Conservation (phyloP, 2,113 vertebrate species). For the Rhizomys pruinosus region DNA sequence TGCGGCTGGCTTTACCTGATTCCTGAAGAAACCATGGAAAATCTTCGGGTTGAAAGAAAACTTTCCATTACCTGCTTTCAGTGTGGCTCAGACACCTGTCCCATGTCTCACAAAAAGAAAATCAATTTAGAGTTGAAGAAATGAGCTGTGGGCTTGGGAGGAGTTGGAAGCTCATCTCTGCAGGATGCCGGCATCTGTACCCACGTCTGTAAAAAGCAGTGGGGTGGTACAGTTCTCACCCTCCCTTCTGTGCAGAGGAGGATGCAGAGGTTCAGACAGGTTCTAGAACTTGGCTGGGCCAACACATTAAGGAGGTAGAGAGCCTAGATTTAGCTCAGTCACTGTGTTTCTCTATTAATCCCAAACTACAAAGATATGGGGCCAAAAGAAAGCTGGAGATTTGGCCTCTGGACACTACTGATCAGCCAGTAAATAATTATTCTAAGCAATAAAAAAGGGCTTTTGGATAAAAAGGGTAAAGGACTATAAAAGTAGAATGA, state of each 20-base stretch:
- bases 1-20: background rate
- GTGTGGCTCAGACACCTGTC: background rate
- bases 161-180: background rate
- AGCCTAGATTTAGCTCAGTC: background rate
- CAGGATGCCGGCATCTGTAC: background rate
- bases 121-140: background rate
- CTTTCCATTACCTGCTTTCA: background rate
- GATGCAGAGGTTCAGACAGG: background rate
- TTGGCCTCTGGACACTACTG: background rate
- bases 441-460: background rate
- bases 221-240: background rate
- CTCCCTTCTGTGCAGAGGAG: background rate
- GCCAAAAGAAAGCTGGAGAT: background rate
- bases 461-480: background rate
- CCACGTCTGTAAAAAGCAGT: background rate
- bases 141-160: background rate
- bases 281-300: background rate
- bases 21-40: background rate
- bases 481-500: background rate
- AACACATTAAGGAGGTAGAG: background rate
- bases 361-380: background rate
- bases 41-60: slow-evolving; percentile 11
- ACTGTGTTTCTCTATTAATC: slow-evolving; percentile 8
- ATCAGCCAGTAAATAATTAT: slow-evolving; percentile 16
- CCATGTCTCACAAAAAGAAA: background rate